Percentiles rank a stretch among this genome's conserved stretches.
These are phyloP conservation scores for Sebastes iracundus DNA, from an alignment of 2,797 vertebrate genomes.

Conservation along the genomic window DNA sequence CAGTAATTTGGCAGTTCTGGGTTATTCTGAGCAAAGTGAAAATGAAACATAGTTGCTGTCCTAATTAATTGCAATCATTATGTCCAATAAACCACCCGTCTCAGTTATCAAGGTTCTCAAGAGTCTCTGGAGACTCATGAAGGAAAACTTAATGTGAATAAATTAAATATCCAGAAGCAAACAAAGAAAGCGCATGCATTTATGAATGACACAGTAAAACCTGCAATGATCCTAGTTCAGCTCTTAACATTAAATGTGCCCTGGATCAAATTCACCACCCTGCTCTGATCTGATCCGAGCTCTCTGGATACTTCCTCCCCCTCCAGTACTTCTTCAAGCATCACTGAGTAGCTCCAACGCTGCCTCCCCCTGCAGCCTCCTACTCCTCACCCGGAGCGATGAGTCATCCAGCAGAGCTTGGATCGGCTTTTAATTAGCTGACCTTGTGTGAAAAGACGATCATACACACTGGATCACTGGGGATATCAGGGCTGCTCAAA, in stretches of 20 bases:
- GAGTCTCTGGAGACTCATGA: neutral
- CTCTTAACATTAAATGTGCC: neutral
- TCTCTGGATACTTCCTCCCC: neutral
- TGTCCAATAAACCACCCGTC: neutral
- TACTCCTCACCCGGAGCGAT: constrained; percentile 48
- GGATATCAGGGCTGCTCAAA: constrained; percentile 16
- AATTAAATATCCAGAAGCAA: neutral
- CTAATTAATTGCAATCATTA: neutral
- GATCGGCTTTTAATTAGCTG: constrained; percentile 73
- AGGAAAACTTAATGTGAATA: neutral
- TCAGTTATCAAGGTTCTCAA: neutral
- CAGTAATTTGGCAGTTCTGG: neutral
- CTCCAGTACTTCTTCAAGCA: neutral
- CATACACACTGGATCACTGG: constrained; percentile 31
- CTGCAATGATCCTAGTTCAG: neutral
- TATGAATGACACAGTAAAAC: neutral
- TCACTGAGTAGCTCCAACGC: constrained; percentile 4
- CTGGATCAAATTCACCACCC: neutral
- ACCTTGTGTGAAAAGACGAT: constrained; percentile 61
- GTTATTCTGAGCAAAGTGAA: neutral
- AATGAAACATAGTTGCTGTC: neutral
- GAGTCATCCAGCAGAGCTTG: constrained; percentile 68
- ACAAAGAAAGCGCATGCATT: neutral
- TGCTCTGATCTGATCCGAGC: neutral
- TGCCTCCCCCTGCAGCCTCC: constrained; percentile 17